These are phyloP conservation scores for Mamestra brassicae DNA, from an alignment of 2,888 invertebrate species.

Conservation along the genomic window DNA sequence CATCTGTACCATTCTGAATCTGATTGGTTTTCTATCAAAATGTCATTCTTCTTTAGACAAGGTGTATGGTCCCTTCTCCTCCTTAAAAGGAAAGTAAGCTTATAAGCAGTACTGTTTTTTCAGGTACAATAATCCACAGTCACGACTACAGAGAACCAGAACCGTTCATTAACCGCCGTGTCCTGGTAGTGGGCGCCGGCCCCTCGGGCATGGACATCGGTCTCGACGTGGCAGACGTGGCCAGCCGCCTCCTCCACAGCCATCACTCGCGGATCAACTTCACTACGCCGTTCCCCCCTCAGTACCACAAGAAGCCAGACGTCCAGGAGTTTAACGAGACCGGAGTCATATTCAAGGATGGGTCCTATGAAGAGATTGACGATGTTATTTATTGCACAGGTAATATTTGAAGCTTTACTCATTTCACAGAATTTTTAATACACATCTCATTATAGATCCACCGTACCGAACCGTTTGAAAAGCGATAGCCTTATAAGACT, in stretches of 20 bases:
- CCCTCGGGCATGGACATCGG: constrained; percentile 94
- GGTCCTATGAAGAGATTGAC: constrained; percentile 91
- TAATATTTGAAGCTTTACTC: constrained; percentile 51
- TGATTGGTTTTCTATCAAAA: not conserved
- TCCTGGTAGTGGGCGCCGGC: constrained; percentile 93
- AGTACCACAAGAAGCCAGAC: constrained; percentile 89
- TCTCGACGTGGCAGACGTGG: constrained; percentile 90
- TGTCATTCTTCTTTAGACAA: not conserved
- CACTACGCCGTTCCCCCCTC: constrained; percentile 83
- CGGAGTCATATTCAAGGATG: constrained; percentile 91
- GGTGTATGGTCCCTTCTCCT: too few species aligned
- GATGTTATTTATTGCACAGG: constrained; percentile 94
- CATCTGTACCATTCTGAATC: not conserved
- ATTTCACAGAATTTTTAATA: not conserved
- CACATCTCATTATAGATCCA: not conserved
- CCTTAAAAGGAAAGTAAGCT: not conserved
- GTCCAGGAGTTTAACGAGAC: constrained; percentile 87
- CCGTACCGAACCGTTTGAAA: not conserved
- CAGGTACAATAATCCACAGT: constrained; percentile 93
- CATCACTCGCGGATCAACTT: constrained; percentile 86
- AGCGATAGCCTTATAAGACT: too few species aligned
- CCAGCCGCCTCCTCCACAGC: constrained; percentile 87
- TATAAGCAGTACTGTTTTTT: not conserved
- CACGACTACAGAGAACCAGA: constrained; percentile 93
- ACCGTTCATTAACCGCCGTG: constrained; percentile 89